Evolutionary conservation across 2,888 invertebrate species (phyloP).

Genomic region (Hydraecia micacea): DNA sequence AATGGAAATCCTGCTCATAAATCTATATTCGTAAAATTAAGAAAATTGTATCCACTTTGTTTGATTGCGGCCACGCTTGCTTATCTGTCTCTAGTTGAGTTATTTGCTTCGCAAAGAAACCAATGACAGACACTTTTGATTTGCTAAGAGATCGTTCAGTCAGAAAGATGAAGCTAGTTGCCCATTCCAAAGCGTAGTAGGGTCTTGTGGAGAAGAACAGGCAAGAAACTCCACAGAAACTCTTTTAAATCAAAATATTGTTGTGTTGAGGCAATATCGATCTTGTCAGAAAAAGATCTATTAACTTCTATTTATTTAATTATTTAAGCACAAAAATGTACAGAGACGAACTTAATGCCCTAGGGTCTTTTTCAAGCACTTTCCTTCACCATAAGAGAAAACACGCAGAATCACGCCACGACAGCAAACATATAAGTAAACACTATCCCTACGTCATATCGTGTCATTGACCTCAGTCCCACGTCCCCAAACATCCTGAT

Average conservation of each 20-base stretch:
- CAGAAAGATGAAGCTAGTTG: no score
- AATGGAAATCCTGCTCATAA: conserved; percentile 38
- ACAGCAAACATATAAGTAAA: conserved; percentile 41
- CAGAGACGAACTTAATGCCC: not conserved
- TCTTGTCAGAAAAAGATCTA: not conserved
- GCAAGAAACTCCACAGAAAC: no score
- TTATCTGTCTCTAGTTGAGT: no score
- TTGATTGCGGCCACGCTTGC: conserved; percentile 19
- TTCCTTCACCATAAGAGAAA: not conserved
- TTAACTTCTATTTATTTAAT: not conserved
- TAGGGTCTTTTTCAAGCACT: not conserved
- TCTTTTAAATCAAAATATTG: no score
- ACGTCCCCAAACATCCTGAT: conserved; percentile 49
- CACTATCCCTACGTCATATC: conserved; percentile 16
- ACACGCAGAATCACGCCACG: not conserved
- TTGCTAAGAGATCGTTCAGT: no score
- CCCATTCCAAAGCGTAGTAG: no score
- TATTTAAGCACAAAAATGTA: no score
- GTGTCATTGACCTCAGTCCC: conserved; percentile 60
- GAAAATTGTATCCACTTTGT: conserved; percentile 18
- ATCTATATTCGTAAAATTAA: conserved; percentile 31
- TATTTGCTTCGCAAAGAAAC: not conserved
- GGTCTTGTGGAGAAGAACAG: no score
- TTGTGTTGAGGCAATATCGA: not conserved
- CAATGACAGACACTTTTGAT: no score